Conservation (phyloP, 1,140 invertebrate species). For the Chrysopa pallens region DNA sequence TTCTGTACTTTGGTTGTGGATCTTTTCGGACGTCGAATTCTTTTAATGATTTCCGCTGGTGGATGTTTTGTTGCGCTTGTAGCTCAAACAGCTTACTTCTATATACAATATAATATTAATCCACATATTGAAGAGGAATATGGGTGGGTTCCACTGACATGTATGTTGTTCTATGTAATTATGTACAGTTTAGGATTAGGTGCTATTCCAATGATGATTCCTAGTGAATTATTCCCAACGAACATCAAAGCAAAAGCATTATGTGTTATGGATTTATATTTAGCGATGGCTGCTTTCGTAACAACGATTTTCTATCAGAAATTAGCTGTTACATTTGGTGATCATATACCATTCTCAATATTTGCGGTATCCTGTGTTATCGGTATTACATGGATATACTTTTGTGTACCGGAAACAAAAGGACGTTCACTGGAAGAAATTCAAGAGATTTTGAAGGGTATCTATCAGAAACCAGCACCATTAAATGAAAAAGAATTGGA, state of each 20-base stretch:
- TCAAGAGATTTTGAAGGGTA: conserved; percentile 12
- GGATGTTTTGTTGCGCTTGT: conserved; percentile 32
- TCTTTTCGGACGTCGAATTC: conserved; percentile 43
- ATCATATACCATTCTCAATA: conserved; percentile 52
- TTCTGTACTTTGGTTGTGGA: conserved; percentile 48
- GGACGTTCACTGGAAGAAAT: conserved; percentile 47
- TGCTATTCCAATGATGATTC: conserved; percentile 49
- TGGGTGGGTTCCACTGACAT: conserved; percentile 39
- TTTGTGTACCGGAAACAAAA: conserved; percentile 63
- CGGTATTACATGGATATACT: conserved; percentile 40
- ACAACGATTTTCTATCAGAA: conserved; percentile 55
- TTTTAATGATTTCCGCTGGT: conserved; percentile 39
- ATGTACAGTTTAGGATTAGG: conserved; percentile 49
- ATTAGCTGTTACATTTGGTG: conserved; percentile 34
- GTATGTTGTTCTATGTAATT: conserved; percentile 49
- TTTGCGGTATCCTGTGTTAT: conserved; percentile 48
- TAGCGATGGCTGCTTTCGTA: conserved; percentile 51
- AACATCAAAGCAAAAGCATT: conserved; percentile 49
- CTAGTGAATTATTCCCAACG: conserved; percentile 56
- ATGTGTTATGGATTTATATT: conserved; percentile 47
- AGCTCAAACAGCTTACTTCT: conserved; percentile 41
- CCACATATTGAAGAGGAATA: conserved; percentile 19
- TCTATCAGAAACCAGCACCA: too few species aligned
- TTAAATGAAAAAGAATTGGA: too few species aligned
- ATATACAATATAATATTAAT: conserved; percentile 23